Conservation (phyloP, 2,888 invertebrate species). For the Lycocerus yunnanus region DNA sequence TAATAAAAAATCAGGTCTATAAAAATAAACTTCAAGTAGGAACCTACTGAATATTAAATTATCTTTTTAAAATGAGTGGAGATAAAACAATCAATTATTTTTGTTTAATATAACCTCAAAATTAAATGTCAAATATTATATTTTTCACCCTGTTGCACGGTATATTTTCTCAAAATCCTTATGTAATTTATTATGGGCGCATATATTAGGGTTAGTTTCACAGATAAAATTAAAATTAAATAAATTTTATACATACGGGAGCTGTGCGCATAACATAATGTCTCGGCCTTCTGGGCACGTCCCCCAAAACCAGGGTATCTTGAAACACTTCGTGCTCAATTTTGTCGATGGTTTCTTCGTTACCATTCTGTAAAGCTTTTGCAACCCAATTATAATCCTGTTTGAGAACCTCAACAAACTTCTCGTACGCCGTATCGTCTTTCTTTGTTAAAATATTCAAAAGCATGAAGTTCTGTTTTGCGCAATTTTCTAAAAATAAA, state of each 20-base stretch:
- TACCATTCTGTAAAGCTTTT: constrained; percentile 54
- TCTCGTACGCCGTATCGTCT: constrained; percentile 58
- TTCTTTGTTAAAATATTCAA: constrained; percentile 55
- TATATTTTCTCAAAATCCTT: not conserved
- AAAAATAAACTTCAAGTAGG: not conserved
- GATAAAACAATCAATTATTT: not conserved
- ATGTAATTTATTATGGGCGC: not conserved
- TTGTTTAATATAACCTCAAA: not conserved
- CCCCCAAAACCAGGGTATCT: constrained; percentile 61
- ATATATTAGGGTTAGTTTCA: not conserved
- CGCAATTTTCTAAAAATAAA: constrained; percentile 53
- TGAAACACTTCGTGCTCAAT: constrained; percentile 54
- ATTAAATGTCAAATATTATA: no score
- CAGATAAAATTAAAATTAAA: not conserved
- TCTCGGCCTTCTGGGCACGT: constrained; percentile 62
- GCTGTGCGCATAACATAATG: constrained; percentile 59
- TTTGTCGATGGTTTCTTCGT: constrained; percentile 53
- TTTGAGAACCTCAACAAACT: constrained; percentile 60
- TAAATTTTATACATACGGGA: constrained; percentile 55
- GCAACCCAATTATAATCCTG: constrained; percentile 65
- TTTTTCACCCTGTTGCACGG: not conserved
- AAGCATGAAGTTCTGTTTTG: constrained; percentile 54
- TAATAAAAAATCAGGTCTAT: not conserved
- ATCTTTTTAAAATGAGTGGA: not conserved
- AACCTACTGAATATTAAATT: not conserved